phyloP scores from a whole-genome alignment of 2,888 invertebrate species.

The Aleiodes testaceus region DNA sequence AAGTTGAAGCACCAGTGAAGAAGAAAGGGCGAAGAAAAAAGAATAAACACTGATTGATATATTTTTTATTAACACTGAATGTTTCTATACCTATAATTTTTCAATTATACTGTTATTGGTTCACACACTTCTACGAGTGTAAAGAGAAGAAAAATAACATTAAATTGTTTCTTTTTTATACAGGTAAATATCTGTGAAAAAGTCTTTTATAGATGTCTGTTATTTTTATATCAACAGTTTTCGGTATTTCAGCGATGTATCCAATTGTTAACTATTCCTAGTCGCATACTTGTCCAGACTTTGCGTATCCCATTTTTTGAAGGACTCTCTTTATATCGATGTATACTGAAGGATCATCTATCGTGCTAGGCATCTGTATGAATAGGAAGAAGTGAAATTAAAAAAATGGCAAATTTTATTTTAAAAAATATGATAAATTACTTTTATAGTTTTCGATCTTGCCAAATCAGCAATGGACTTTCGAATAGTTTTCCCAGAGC shows the following conservation, averaged over 20 bases:
- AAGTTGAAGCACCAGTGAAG: slow-evolving; percentile 33
- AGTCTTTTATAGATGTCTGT: not conserved
- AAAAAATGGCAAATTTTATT: not conserved
- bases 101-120: slow-evolving; percentile 19
- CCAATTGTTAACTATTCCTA: slow-evolving; percentile 1
- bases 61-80: slow-evolving; percentile 11
- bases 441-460: slow-evolving; percentile 83
- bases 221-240: not conserved
- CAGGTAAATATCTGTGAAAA: slow-evolving; percentile 7
- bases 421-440: slow-evolving; percentile 68
- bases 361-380: slow-evolving; percentile 84
- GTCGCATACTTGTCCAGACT: slow-evolving; percentile 77
- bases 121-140: not conserved
- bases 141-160: not conserved
- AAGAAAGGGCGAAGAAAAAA: slow-evolving; percentile 49
- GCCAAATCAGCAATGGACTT: slow-evolving; percentile 91
- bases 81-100: not conserved
- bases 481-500: slow-evolving; percentile 88
- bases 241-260: no score
- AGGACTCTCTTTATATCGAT: slow-evolving; percentile 84
- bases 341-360: slow-evolving; percentile 90
- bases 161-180: not conserved
- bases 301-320: slow-evolving; percentile 84
- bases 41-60: slow-evolving; percentile 30
- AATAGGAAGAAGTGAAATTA: slow-evolving; percentile 24